These are phyloP conservation scores for Charadrius vociferus DNA, from an alignment of 2,113 vertebrate species.

Conservation along the genomic window DNA sequence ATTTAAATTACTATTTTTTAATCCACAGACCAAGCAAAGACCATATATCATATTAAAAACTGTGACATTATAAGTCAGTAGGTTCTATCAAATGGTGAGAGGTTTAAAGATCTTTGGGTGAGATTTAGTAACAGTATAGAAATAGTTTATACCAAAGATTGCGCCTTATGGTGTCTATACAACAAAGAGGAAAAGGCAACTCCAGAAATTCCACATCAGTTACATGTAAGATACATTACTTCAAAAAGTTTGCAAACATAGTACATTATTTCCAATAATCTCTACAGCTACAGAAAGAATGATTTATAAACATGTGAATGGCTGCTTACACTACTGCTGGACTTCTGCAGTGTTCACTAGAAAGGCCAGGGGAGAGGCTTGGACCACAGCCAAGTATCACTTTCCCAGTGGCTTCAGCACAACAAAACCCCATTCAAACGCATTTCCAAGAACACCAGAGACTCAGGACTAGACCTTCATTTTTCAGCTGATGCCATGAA, in stretches of 20 bases:
- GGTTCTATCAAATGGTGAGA: not conserved
- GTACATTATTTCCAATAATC: not conserved
- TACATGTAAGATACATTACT: not conserved
- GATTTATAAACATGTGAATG: not conserved
- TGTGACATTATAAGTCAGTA: not conserved
- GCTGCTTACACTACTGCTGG: not conserved
- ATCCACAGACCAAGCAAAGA: not conserved
- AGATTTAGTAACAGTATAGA: not conserved
- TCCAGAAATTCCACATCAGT: not conserved
- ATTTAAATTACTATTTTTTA: not conserved
- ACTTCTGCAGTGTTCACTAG: not conserved
- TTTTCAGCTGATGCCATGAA: not conserved
- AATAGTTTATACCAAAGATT: not conserved
- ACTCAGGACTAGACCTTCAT: not conserved
- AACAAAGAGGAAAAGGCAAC: not conserved
- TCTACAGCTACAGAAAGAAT: not conserved
- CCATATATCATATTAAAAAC: not conserved
- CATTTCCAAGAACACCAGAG: not conserved
- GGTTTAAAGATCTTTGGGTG: not conserved
- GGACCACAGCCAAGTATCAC: not conserved
- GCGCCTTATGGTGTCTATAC: not conserved
- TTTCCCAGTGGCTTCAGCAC: not conserved
- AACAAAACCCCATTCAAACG: not conserved
- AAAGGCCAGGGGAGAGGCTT: not conserved
- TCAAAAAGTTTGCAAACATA: not conserved